A percentile compares a stretch with the other conserved stretches of the same genome.
phyloP scores from a whole-genome alignment of 2,797 vertebrate species.

The Aplochiton taeniatus region DNA sequence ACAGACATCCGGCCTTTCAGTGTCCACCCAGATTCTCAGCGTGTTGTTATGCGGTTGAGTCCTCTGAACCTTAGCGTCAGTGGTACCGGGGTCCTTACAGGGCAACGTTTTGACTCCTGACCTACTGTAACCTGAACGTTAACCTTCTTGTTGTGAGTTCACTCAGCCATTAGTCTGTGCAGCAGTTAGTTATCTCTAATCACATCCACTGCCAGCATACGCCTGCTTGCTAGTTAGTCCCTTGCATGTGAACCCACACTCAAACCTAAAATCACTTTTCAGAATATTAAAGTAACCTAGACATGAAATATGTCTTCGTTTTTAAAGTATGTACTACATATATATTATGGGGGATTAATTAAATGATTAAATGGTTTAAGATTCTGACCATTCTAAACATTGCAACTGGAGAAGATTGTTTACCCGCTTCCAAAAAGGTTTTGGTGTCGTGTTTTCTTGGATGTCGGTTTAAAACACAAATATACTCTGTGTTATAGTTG shows the following conservation, averaged over 20 bases:
- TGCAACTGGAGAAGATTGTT: constrained; percentile 28
- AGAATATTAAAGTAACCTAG: too few relatives aligned
- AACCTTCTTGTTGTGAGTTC: constrained; percentile 6
- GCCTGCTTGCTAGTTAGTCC: not conserved
- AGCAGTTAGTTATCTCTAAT: not conserved
- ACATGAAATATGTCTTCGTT: too few relatives aligned
- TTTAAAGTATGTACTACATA: too few relatives aligned
- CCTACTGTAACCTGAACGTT: constrained; percentile 3
- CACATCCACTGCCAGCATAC: too few relatives aligned
- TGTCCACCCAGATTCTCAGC: too few relatives aligned
- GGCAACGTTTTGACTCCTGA: not conserved
- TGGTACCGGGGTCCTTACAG: not conserved
- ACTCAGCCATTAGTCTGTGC: not conserved
- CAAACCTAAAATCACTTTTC: too few relatives aligned
- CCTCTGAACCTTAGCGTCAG: not conserved
- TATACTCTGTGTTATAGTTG: not conserved
- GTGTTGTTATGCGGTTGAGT: too few relatives aligned
- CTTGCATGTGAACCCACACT: not conserved
- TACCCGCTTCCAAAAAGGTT: constrained; percentile 1
- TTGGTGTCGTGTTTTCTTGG: constrained; percentile 3
- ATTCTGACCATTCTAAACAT: not conserved
- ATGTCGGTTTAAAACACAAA: constrained; percentile 4
- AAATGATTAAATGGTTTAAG: not conserved
- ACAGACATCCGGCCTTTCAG: too few relatives aligned
- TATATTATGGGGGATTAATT: too few relatives aligned